Evolutionary conservation across 2,797 vertebrate genomes (phyloP), one percentile per base, ranked within the genome.

Genomic region (Acestrorhynchus altus): DNA sequence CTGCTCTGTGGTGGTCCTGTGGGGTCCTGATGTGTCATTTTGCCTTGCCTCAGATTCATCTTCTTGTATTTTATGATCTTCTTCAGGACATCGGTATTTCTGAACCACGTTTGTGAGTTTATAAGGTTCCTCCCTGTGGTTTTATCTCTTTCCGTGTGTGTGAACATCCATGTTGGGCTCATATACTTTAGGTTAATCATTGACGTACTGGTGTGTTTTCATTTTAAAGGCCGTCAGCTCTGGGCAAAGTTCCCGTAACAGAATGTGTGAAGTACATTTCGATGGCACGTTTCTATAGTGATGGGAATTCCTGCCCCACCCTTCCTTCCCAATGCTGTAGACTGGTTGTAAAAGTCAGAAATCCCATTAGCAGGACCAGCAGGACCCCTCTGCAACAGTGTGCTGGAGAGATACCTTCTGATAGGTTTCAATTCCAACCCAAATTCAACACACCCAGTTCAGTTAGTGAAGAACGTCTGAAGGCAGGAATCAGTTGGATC

Each of bases 141-240:
- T 75, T 61, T 72, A 28, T 64, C 44, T 65, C 54, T 69, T 57
- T 56, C 6, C 31, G 31, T 68, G n/a, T 44, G 40, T 40, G 24
- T 60, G 51, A 8, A 52, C 15, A 13, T 40, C 26, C 26, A 18
- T 65, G 69, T 56, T 40, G 7, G 31, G 31, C 15, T 60, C 54
- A 60, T n/a, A 54, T 54, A 69, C 24, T 57, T 70, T 8, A 26
- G 26, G 70, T 84, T 82, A 84, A 84, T 84, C 52, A 81, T 77
- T 81, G 77, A 75, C 49, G 56, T 3, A 6, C 24, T 70, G 51
- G 22, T 28, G 9, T 83, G 70, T 71, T 80, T 84, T 74, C 68
- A 44, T 59, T 72, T 79, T 57, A 83, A 75, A 63, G 13, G 28
- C 39, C 60, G 64, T 42, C 66, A 28, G 66, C 46, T 64, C 42